These are phyloP conservation scores for Protodeltote pygarga DNA, from an alignment of 2,888 invertebrate species.

Conservation along the genomic window DNA sequence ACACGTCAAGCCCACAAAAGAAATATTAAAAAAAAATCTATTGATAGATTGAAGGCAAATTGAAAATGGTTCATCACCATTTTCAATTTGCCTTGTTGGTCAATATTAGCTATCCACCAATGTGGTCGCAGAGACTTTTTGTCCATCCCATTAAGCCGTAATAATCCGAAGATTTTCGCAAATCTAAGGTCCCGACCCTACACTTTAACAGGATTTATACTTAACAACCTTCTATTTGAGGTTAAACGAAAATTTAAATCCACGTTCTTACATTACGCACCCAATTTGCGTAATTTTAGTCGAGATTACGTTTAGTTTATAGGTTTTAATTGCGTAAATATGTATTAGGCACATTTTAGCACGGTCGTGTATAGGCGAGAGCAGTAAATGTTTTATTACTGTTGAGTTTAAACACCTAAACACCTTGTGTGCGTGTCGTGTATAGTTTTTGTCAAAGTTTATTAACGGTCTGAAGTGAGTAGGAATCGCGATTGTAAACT, in stretches of 20 bases:
- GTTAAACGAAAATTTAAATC: conserved; percentile 45
- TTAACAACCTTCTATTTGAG: conserved; percentile 45
- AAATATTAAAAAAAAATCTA: too few species aligned
- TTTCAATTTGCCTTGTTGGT: too few species aligned
- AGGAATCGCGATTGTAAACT: too few species aligned
- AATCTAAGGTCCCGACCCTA: conserved; percentile 31
- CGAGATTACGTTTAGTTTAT: conserved; percentile 44
- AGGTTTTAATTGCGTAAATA: conserved; percentile 47
- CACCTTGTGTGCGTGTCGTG: too few species aligned
- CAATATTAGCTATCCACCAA: neutral
- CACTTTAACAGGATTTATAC: conserved; percentile 45
- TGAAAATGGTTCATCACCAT: too few species aligned
- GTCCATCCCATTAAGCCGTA: conserved; percentile 27
- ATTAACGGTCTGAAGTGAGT: too few species aligned
- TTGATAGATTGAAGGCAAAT: too few species aligned
- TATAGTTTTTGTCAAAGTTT: too few species aligned
- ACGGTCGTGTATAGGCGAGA: neutral
- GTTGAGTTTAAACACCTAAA: too few species aligned
- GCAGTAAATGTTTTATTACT: conserved; percentile 29
- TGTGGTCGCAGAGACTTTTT: conserved; percentile 6
- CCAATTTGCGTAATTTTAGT: conserved; percentile 48
- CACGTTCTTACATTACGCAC: conserved; percentile 31
- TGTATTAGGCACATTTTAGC: conserved; percentile 39
- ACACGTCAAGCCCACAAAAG: too few species aligned
- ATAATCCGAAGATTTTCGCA: conserved; percentile 35